Evolutionary conservation across 2,113 vertebrate species (phyloP), one percentile per base, ranked within the genome.

Genomic region (Vidua macroura): DNA sequence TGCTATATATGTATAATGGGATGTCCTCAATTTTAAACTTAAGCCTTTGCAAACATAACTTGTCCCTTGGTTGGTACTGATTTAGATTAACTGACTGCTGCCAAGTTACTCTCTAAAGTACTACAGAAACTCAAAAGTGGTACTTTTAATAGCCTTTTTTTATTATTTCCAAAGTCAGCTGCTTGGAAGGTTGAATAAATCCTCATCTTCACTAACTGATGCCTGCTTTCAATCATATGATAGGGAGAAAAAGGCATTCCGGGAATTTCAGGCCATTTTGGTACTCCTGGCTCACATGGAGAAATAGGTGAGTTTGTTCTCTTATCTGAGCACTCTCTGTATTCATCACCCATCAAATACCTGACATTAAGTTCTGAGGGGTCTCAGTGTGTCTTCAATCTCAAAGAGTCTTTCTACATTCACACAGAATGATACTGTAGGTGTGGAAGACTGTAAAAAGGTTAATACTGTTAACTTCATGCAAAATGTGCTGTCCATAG

Each of bases 201-300:
- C 31, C 13, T 90, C 27, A 25, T 35, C 44, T 14, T 88, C 35
- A 24, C 81, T 86, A 59, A 72, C 59, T 49, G 35, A 74, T 90
- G 28, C 24, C 58, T 63, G 14, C 93, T 95, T 88, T 79, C 25
- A 68, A 90, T 91, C n/a, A 59, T 37, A 12, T 59, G 8, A 93
- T 37, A 99, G 99, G 99, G 99, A 39, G 95, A 96, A 60, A 99
- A 98, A 91, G 99, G 99, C 23, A 39, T 94, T 48, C 79, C 98
- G 11, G 99, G 99, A 84, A 96, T 97, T 43, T 96, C 97, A 30
- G 99, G 99, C 39, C 64, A 90, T 55, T 60, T 95, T 15, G 99
- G 99, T 91, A 97, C 97, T 15, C 46, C 97, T 91, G 99, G 99
- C 41, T 60, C 80, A 41, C 73, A 86, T 39, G 99, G 99, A 81